Base-by-base conservation (phyloP, 2,888 invertebrate species). In the Odontothrips loti region DNA sequence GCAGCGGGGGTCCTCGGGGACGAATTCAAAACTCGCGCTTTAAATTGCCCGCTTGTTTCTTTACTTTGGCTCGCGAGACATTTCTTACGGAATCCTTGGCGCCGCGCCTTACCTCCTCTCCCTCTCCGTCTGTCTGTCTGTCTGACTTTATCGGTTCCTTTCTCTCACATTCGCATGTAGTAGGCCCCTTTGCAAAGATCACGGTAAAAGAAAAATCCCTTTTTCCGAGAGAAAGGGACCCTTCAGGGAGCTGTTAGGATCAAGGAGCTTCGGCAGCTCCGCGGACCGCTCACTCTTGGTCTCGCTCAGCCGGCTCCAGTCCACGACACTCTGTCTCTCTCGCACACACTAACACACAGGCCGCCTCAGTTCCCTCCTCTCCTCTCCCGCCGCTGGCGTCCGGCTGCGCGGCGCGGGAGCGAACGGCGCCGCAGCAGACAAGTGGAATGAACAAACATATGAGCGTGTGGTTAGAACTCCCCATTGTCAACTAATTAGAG, bases 371-470 rank as follows among this genome's bases (percentile, higher is more conserved):
- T 58, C 58, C 58, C 58, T 58, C 51, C 51, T 51, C 51, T 11
- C 68, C 23, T 11, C 12, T n/a, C n/a, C 68, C 11, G 68, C 68
- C n/a, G n/a, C 68, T 23, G 9, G 63, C n/a, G n/a, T 23, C 68
- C 68, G 20, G 63, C 12, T 1, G 9, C 63, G 63, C 68, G 23
- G 6, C 68, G 68, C 27, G 10, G n/a, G n/a, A 11, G 58, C 6
- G 15, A 58, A 17, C 58, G 15, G 68, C 27, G 58, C 15, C 20
- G 17, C 58, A 43, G 68, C 68, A 27, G 68, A 75, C 68, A 75
- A 75, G 68, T 75, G 68, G 68, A 75, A 75, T 75, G 23, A 75
- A 75, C 68, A 75, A 75, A 75, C 68, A 75, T 75, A 75, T 75
- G 68, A 75, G 23, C 23, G 68, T 27, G 68, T 12, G 68, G 68